Conservation (phyloP, 2,113 vertebrate genomes). For the human region GRCh38 chr7:154877501-154878000, state of each 20-base stretch:
- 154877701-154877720: neutral
- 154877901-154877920: no score
- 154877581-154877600: neutral
- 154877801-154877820: neutral
- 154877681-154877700: neutral
- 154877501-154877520: neutral
- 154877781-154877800: neutral
- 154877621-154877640: neutral
- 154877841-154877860: neutral
- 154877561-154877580: fast-evolving
- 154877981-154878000: neutral
- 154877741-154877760: neutral
- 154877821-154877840: neutral
- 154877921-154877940: neutral
- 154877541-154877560: neutral
- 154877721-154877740: neutral
- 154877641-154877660: neutral
- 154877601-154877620: neutral
- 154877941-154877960: no score
- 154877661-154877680: neutral
- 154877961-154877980: fast-evolving
- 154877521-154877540: neutral
- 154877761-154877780: no score
- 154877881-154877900: neutral
- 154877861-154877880: neutral